These are phyloP conservation scores for Macroteleia sp. DNA, from an alignment of 2,888 invertebrate species.

Conservation along the genomic window DNA sequence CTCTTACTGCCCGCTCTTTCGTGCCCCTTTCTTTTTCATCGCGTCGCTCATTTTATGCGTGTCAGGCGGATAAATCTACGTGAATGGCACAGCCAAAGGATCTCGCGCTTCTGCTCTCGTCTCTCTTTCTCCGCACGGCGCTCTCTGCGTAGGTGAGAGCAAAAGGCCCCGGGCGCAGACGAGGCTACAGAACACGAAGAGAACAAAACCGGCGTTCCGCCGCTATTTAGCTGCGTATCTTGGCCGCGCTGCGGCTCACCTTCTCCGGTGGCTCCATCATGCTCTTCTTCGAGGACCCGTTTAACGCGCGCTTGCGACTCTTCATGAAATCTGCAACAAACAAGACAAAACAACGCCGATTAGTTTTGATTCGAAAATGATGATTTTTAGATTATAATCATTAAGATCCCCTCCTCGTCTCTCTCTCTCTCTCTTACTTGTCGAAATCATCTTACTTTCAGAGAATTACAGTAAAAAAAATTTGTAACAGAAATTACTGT, in stretches of 20 bases:
- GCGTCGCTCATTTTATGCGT: conserved; percentile 67
- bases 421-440: too few relatives aligned
- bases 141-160: conserved; percentile 51
- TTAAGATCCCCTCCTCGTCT: too few relatives aligned
- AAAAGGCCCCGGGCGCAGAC: conserved; percentile 33
- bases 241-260: conserved; percentile 82
- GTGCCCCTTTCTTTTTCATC: conserved; percentile 34
- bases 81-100: conserved; percentile 83
- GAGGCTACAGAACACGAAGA: conserved; percentile 62
- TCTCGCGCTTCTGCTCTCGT: conserved; percentile 74
- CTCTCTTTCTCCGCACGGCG: conserved; percentile 46
- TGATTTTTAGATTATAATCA: conserved; percentile 20
- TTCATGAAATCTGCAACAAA: conserved; percentile 88
- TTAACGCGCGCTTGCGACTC: conserved; percentile 87
- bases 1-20: neutral
- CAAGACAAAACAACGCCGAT: neutral
- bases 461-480: too few relatives aligned
- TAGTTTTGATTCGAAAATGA: conserved; percentile 26
- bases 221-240: conserved; percentile 81
- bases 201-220: conserved; percentile 39
- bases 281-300: conserved; percentile 84
- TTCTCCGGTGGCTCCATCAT: conserved; percentile 83
- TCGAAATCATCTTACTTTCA: too few relatives aligned
- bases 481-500: too few relatives aligned
- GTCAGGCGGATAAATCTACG: conserved; percentile 76